Base-by-base conservation (phyloP, 2,888 invertebrate genomes). In the Dryomyza anilis region DNA sequence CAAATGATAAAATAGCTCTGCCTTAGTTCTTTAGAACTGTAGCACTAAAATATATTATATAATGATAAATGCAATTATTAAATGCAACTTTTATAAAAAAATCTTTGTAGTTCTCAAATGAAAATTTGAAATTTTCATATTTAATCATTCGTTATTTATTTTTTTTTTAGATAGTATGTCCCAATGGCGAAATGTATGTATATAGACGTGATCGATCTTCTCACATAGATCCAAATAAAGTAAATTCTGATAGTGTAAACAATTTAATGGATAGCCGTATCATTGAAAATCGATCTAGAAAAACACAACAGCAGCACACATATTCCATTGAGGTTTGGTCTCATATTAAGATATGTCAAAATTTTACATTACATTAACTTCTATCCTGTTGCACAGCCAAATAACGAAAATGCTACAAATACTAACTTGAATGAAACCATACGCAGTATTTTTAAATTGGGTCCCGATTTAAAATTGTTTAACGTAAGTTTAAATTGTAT, bases 401-500 rank as follows among this genome's bases (percentile, higher is more conserved):
- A 29, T 71, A 69, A 66, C 74, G 72, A 63, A 66, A 73, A 72
- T 67, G 68, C 60, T 55, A 66, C 30, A 69, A 73, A 59, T 65
- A 68, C 67, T 66, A 69, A 50, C 59, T 65, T 60, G 68, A 46
- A 75, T 10, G 64, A 67, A 14, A 68, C 69, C 57, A 53, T 75
- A 66, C 67, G 59, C 55, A 57, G 68, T 30, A 59, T 75, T 63
- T 76, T 75, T 62, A 58, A 53, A 48, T 45, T 74, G 27, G 57
- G 62, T 45, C 68, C 72, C 36, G 71, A 71, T 68, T 58, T 75
- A 50, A 63, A 64, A 45, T 58, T 75, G 48, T 75, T 76, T 56
- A 69, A 73, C 69, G 75, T 75, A 75, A 75, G 76, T 73, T 62
- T n/a, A n/a, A n/a, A n/a, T n/a, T n/a, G n/a, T n/a, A n/a, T n/a